phyloP scores from a whole-genome alignment of 2,888 invertebrate genomes.

The Drosophila formosana region DNA sequence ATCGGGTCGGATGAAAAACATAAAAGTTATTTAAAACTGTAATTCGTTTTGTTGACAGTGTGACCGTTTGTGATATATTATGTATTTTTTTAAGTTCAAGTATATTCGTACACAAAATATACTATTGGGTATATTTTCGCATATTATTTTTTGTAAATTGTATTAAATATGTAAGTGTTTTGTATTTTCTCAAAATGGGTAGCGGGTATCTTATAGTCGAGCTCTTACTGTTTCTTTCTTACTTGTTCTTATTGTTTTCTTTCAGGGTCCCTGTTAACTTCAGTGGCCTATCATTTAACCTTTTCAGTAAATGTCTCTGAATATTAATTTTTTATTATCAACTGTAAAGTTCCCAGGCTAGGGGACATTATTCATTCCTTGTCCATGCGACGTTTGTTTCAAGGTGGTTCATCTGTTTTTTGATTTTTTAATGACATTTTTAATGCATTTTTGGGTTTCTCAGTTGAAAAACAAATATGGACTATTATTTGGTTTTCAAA shows the following conservation, averaged over 20 bases:
- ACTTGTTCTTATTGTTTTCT: neutral
- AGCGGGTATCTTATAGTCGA: too few species aligned
- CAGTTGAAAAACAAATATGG: constrained; percentile 43
- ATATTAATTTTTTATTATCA: constrained; percentile 65
- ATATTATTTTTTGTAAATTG: too few species aligned
- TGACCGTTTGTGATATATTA: too few species aligned
- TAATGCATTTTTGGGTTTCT: constrained; percentile 46
- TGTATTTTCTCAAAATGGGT: too few species aligned
- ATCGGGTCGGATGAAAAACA: too few species aligned
- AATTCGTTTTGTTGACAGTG: too few species aligned
- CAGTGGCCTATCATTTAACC: constrained; percentile 21
- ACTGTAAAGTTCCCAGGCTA: constrained; percentile 71
- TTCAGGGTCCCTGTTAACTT: constrained; percentile 46
- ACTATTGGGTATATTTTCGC: too few species aligned
- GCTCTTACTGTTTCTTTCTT: neutral
- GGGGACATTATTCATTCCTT: constrained; percentile 4
- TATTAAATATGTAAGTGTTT: too few species aligned
- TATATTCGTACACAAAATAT: too few species aligned
- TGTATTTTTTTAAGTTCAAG: too few species aligned
- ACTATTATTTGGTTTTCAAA: constrained; percentile 10
- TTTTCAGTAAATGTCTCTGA: constrained; percentile 17
- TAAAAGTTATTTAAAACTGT: too few species aligned
- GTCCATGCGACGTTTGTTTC: neutral
- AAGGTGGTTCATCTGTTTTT: constrained; percentile 8
- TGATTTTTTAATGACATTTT: constrained; percentile 59